Conservation (phyloP, 2,888 invertebrate genomes). For the Ethmia dodecea region DNA sequence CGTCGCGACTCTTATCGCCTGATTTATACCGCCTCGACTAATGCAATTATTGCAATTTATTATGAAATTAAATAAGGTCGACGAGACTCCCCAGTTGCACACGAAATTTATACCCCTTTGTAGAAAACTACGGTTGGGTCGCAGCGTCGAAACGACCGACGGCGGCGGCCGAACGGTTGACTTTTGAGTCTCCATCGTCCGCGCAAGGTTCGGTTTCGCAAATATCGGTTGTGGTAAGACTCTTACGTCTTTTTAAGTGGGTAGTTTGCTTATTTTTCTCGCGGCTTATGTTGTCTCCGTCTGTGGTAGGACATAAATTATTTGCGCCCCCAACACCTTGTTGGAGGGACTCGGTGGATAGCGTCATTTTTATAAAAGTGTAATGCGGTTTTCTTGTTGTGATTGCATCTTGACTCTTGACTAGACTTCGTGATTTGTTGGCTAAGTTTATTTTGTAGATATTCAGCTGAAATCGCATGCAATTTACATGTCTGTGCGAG, state of each 20-base stretch:
- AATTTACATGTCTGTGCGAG: too few species aligned
- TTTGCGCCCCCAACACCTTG: constrained; percentile 70
- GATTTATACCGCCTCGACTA: constrained; percentile 61
- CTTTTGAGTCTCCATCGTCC: constrained; percentile 42
- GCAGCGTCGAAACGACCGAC: constrained; percentile 39
- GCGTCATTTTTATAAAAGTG: constrained; percentile 75
- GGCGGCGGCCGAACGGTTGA: constrained; percentile 35
- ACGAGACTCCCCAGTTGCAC: constrained; percentile 42
- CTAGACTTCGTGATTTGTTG: constrained; percentile 2
- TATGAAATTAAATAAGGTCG: constrained; percentile 73
- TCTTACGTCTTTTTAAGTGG: constrained; percentile 59
- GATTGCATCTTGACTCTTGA: constrained; percentile 44
- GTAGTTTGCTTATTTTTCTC: constrained; percentile 74
- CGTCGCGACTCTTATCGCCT: constrained; percentile 32
- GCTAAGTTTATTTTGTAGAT: too few species aligned
- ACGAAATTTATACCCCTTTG: constrained; percentile 64
- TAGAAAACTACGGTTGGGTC: constrained; percentile 42
- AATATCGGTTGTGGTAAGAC: constrained; percentile 22
- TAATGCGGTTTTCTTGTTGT: constrained; percentile 67
- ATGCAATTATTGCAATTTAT: constrained; percentile 76
- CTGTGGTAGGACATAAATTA: constrained; percentile 67
- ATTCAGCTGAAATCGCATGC: too few species aligned
- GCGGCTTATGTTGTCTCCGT: constrained; percentile 68
- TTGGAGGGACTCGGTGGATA: constrained; percentile 50
- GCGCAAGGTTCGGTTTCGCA: constrained; percentile 45